phyloP scores from a whole-genome alignment of 1,140 invertebrate species.

The Microplitis demolitor region DNA sequence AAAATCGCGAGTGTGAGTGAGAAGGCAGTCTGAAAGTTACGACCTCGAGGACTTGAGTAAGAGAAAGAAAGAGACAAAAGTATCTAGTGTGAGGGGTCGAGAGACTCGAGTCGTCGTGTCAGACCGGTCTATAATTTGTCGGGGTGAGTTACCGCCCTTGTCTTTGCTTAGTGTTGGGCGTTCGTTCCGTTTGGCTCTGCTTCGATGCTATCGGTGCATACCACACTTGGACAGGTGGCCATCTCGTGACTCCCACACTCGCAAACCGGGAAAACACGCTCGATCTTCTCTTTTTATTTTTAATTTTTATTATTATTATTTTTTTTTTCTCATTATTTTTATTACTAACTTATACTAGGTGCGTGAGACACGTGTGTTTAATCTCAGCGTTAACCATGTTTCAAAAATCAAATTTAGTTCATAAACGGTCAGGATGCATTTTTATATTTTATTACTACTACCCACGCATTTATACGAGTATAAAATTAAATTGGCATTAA shows the following conservation, averaged over 20 bases:
- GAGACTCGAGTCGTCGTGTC: conserved; percentile 45
- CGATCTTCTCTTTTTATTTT: not conserved
- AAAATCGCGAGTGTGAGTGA: not conserved
- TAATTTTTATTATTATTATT: not conserved
- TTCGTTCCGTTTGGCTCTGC: conserved; percentile 50
- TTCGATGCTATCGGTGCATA: conserved; percentile 58
- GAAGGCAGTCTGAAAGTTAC: conserved; percentile 8
- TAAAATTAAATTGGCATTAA: no score
- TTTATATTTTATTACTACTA: not conserved
- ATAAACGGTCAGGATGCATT: conserved; percentile 31
- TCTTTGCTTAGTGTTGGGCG: conserved; percentile 57
- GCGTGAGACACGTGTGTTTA: conserved; percentile 28
- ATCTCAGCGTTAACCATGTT: not conserved
- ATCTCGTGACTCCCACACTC: conserved; percentile 55
- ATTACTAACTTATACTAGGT: conserved; percentile 12
- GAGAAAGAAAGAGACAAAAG: not conserved
- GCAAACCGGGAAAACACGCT: conserved; percentile 29
- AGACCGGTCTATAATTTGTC: conserved; percentile 60
- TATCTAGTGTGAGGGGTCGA: no score
- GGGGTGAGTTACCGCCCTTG: conserved; percentile 58
- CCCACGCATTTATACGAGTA: not conserved
- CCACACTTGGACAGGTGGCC: conserved; percentile 57
- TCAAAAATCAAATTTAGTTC: conserved; percentile 38
- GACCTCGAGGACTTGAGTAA: not conserved
- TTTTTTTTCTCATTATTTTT: not conserved